Evolutionary conservation across 1,140 invertebrate species (phyloP).

Genomic region (Formica selysi): DNA sequence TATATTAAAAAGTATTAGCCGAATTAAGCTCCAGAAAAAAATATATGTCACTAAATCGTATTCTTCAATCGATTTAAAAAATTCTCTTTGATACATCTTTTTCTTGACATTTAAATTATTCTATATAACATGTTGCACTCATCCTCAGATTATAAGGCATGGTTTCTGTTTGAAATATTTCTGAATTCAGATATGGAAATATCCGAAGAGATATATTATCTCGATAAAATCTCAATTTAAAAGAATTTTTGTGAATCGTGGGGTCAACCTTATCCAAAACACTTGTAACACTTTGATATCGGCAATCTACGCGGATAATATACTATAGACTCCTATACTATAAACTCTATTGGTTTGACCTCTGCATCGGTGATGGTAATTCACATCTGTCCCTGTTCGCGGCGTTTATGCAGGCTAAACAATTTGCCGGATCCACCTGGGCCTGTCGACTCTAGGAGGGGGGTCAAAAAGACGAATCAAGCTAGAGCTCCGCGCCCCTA

Average conservation of each 20-base stretch:
- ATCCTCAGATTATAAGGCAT: conserved; percentile 1
- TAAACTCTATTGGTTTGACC: not conserved
- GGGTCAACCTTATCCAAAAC: not conserved
- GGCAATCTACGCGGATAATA: not conserved
- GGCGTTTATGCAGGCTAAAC: conserved; percentile 55
- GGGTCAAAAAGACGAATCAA: conserved; percentile 47
- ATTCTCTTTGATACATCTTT: too few species aligned
- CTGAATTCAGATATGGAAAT: not conserved
- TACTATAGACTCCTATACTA: not conserved
- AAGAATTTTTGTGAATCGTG: not conserved
- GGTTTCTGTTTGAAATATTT: not conserved
- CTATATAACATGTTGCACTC: not conserved
- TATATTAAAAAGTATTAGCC: too few species aligned
- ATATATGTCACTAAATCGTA: too few species aligned
- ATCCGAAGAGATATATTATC: not conserved
- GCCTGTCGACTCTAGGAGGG: not conserved
- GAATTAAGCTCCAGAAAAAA: not conserved
- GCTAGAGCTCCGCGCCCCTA: conserved; percentile 30
- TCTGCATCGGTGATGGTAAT: conserved; percentile 21
- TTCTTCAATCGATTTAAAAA: not conserved
- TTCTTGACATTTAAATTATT: not conserved
- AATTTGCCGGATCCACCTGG: conserved; percentile 38
- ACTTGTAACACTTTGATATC: not conserved
- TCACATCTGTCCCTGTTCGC: conserved; percentile 28
- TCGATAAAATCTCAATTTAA: not conserved